Base-by-base conservation (phyloP, 2,888 invertebrate species). In the Leuctra nigra region DNA sequence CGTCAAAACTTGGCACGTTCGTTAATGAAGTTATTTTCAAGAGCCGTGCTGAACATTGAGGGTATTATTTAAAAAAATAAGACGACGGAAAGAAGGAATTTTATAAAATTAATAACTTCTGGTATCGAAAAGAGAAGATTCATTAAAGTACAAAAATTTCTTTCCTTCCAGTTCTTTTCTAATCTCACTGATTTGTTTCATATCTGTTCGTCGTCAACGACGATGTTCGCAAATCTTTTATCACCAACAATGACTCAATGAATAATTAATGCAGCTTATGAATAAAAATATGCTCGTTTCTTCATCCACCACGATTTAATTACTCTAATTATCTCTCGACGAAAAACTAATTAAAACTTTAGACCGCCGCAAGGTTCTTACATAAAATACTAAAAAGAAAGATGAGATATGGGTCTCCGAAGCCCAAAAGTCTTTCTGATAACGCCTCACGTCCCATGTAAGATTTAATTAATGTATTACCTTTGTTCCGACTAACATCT, bases 261-360 rank as follows among this genome's bases (percentile, higher is more conserved):
- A 50, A 50, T 50, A 33, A 50, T 50, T 33, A 50, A 33, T 33
- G 11, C 11, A 50, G 35, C 33, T 33, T 33, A 50, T 35, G 50
- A 50, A 50, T 50, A 33, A 50, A 50, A 50, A 50, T 50, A 50
- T 50, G 35, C 9, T 35, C 35, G 35, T 35, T 50, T 50, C 16
- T 23, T 46, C 20, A 2, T 41, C 11, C 18, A 16, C 33, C 50
- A 50, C 33, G 18, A 50, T 33, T 50, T 50, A 50, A 50, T 50
- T 35, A 50, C 35, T 35, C 18, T 48, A 48, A 29, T 48, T 50
- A 50, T 50, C 50, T 50, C 50, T 44, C 14, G 22, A 50, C 24
- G 50, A 50, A 50, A 50, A 50, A 50, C 35, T 35, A 50, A 50
- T 50, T 50, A 50, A 50, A 50, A 50, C 50, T 50, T 50, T 20